phyloP scores from a whole-genome alignment of 2,888 invertebrate species.

The Eupithecia subfuscata region DNA sequence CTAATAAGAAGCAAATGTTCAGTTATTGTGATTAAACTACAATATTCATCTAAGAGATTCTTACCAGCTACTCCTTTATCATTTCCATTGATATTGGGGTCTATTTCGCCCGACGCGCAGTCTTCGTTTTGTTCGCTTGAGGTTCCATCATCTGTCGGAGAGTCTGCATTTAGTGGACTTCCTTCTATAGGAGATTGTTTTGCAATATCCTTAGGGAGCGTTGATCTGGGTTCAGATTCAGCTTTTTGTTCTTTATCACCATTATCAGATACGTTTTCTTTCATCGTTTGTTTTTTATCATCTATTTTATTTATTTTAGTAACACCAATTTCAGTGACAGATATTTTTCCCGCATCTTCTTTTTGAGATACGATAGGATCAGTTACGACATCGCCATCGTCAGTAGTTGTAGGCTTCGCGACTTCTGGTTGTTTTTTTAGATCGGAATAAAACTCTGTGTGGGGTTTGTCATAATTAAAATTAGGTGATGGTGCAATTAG shows the following conservation, averaged over 20 bases:
- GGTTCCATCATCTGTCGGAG: constrained; percentile 10
- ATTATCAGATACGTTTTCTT: constrained; percentile 1
- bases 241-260: neutral
- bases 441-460: neutral
- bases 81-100: neutral
- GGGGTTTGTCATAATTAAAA: neutral
- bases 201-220: constrained; percentile 2
- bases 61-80: neutral
- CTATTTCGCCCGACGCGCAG: neutral
- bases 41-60: neutral
- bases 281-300: neutral
- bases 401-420: neutral
- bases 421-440: neutral
- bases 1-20: neutral
- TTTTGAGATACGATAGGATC: neutral
- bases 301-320: constrained; percentile 6
- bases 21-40: neutral
- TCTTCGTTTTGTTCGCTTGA: neutral
- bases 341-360: neutral
- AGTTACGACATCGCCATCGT: neutral
- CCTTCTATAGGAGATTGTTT: constrained; percentile 10
- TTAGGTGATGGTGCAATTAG: neutral
- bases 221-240: constrained; percentile 7
- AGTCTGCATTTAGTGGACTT: constrained; percentile 10
- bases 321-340: neutral